Evolutionary conservation across 2,888 invertebrate genomes (phyloP).

Genomic region (Vanessa cardui): DNA sequence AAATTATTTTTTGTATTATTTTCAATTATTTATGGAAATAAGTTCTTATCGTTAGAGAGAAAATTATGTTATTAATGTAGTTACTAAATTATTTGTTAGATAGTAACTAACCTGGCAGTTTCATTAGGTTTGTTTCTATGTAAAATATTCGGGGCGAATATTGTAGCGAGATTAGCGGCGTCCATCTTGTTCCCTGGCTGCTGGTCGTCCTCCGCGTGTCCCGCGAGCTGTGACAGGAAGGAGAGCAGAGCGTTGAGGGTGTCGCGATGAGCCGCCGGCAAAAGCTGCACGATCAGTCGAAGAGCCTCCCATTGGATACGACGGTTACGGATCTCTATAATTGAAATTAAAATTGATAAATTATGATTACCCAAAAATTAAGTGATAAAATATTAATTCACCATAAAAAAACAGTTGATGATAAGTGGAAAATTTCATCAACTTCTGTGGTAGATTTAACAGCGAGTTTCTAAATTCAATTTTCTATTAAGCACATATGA

Average conservation of each 20-base stretch:
- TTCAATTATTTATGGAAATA: too few relatives aligned
- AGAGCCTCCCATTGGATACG: constrained; percentile 92
- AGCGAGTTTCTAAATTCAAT: too few relatives aligned
- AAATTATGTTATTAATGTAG: too few relatives aligned
- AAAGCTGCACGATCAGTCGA: constrained; percentile 91
- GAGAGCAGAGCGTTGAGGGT: constrained; percentile 91
- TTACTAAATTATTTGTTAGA: too few relatives aligned
- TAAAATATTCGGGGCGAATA: constrained; percentile 96
- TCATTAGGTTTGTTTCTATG: constrained; percentile 88
- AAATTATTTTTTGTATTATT: too few relatives aligned
- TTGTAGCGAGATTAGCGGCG: constrained; percentile 94
- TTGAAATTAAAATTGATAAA: not conserved
- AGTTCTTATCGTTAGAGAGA: too few relatives aligned
- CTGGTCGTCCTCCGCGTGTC: constrained; percentile 86
- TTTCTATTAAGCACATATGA: too few relatives aligned
- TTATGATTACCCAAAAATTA: not conserved
- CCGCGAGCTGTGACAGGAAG: constrained; percentile 90
- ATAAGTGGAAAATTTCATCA: too few relatives aligned
- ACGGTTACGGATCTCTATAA: constrained; percentile 90
- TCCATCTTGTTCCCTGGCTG: constrained; percentile 96
- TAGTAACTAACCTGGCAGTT: constrained; percentile 49
- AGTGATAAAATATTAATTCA: too few relatives aligned
- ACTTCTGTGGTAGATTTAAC: too few relatives aligned
- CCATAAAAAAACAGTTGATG: not conserved
- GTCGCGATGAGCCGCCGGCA: constrained; percentile 94